Percentiles rank a stretch among this genome's conserved stretches.
Conservation (phyloP, 2,888 invertebrate genomes). For the Drepanosiphum platanoidis region DNA sequence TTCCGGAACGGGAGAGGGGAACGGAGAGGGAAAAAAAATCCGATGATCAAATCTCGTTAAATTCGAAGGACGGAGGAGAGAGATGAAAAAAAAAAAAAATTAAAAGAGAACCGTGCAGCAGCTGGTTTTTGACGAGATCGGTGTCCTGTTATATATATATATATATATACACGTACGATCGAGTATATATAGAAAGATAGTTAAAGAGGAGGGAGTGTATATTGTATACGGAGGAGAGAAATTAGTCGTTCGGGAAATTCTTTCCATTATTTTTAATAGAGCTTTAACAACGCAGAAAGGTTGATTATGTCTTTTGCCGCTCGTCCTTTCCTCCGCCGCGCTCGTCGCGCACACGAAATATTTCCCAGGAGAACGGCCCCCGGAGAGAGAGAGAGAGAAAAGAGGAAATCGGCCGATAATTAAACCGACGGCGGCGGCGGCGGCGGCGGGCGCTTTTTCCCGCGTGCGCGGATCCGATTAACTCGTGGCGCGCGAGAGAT, state of each 20-base stretch:
- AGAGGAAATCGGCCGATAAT: constrained; percentile 60
- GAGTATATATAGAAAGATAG: neutral
- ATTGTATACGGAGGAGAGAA: constrained; percentile 30
- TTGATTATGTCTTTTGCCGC: constrained; percentile 57
- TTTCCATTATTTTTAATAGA: constrained; percentile 61
- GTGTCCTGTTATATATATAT: constrained; percentile 8
- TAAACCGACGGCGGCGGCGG: constrained; percentile 35
- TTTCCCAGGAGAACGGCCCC: constrained; percentile 49
- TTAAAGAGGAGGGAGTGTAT: neutral
- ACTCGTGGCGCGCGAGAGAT: constrained; percentile 33
- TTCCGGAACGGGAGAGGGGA: too few relatives aligned
- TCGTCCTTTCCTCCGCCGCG: neutral
- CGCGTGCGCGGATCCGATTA: constrained; percentile 52
- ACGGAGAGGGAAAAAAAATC: constrained; percentile 45
- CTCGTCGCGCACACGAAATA: constrained; percentile 33
- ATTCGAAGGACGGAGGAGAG: neutral
- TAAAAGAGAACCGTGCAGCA: neutral
- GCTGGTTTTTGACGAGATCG: constrained; percentile 45
- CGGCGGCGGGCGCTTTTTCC: neutral
- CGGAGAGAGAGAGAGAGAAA: too few relatives aligned
- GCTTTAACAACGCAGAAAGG: constrained; percentile 54
- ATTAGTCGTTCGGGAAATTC: constrained; percentile 61
- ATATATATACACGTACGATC: neutral
- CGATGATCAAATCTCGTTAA: constrained; percentile 56
- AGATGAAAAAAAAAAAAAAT: neutral